Conservation (phyloP, 2,113 vertebrate genomes). For the Raphicerus campestris region DNA sequence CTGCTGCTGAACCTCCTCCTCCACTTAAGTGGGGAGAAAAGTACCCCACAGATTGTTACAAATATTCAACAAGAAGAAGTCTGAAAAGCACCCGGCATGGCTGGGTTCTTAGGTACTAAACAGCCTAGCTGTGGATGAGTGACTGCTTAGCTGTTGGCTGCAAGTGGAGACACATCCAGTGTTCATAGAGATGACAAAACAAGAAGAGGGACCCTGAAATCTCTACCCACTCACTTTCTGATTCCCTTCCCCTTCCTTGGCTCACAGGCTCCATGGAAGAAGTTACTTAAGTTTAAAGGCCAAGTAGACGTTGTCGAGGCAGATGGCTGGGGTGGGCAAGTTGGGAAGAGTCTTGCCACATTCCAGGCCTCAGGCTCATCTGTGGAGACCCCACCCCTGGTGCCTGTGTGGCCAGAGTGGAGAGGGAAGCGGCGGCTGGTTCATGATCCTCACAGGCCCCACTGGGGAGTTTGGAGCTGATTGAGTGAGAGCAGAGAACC, state of each 20-base stretch:
- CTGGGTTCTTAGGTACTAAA: neutral
- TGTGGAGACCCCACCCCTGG: no score
- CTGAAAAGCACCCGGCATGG: neutral
- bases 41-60: neutral
- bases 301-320: neutral
- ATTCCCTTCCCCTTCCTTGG: neutral
- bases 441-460: neutral
- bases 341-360: rapidly evolving
- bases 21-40: neutral
- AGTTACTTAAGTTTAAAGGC: neutral
- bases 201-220: neutral
- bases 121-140: neutral
- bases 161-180: neutral
- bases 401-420: rapidly evolving
- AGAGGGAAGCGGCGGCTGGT: neutral
- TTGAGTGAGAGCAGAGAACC: neutral
- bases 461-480: neutral
- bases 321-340: neutral
- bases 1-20: neutral
- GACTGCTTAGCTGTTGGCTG: neutral
- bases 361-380: neutral
- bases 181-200: rapidly evolving
- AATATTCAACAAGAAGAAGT: neutral
- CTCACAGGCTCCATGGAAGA: neutral
- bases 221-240: neutral